Conservation (phyloP, 1,140 invertebrate species). For the Semibalanus balanoides region DNA sequence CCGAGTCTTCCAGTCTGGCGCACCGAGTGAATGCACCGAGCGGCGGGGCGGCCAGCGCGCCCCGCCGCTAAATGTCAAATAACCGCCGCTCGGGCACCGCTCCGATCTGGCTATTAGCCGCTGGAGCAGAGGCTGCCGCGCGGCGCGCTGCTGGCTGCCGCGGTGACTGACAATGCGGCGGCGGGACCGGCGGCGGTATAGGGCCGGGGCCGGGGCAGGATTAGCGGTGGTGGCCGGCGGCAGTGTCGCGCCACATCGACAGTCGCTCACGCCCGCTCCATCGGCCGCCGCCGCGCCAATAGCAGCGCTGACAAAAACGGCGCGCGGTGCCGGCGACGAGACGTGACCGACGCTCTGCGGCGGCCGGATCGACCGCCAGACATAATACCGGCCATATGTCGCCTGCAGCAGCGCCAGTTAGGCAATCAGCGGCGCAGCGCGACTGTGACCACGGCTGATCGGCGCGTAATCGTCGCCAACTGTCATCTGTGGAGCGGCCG, state of each 20-base stretch:
- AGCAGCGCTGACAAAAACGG: background rate
- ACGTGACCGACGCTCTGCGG: background rate
- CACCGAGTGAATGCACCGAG: background rate
- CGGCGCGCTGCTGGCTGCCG: background rate
- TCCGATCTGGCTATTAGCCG: background rate
- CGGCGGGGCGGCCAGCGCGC: too few species aligned
- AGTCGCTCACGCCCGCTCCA: background rate
- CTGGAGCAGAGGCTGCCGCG: background rate
- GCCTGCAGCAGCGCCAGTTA: too few species aligned
- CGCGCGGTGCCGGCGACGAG: background rate
- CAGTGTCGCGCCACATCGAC: background rate
- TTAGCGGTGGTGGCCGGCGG: too few species aligned
- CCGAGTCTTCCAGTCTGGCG: background rate
- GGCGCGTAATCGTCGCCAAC: background rate
- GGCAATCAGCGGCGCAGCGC: background rate
- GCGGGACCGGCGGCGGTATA: too few species aligned
- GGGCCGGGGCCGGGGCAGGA: background rate
- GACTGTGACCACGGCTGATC: background rate
- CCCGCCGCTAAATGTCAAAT: slow-evolving; percentile 1
- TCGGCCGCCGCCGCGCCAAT: background rate
- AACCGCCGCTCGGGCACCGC: background rate
- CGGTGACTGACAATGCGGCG: background rate
- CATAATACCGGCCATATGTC: background rate
- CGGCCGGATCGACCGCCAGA: background rate
- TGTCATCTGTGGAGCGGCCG: background rate